Base-by-base conservation (phyloP, 2,113 vertebrate species). In the Saccopteryx leptura region DNA sequence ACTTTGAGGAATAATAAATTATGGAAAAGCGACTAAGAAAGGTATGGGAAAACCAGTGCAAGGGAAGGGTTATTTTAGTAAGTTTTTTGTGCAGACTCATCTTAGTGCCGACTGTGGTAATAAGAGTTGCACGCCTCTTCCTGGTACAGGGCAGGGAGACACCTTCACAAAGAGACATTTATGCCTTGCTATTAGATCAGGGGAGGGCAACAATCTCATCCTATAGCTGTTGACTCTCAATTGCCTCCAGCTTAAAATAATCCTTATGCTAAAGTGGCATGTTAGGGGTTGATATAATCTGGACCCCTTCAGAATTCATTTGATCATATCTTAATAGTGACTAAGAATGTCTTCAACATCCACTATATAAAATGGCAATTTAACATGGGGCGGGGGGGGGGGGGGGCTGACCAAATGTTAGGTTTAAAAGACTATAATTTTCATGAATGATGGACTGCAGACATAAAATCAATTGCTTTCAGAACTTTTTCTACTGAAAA, bases 401-500 rank as follows among this genome's bases (percentile, higher is more conserved):
- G 50, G 50, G 46, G 21, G 52, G 60, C 26, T 90, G 52, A 91
- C 78, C 50, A 94, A 94, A 74, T 54, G 85, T 48, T 66, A 85
- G n/a, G 6, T 81, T 75, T 61, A 68, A 82, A 87, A 93, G 58
- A 93, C 58, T 68, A n/a, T 50, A 91, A 81, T 79, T 95, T 94
- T 89, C 65, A 78, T 28, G 58, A 95, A 15, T 75, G 86, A 80
- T 80, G n/a, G 18, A 86, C 90, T 80, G 17, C 81, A 86, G 76
- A 84, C 52, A 86, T 48, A n/a, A 94, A 94, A 96, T 90, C 75
- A 94, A 79, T 84, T 84, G 83, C 65, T 93, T 89, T 96, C 54
- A 83, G 58, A 88, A 84, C 17, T 50, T 93, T 78, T 95, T 94
- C 75, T 89, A 61, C 48, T 89, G 88, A 94, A 94, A 96, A 91